phyloP scores from a whole-genome alignment of 2,888 invertebrate genomes.

The Amiota communis region DNA sequence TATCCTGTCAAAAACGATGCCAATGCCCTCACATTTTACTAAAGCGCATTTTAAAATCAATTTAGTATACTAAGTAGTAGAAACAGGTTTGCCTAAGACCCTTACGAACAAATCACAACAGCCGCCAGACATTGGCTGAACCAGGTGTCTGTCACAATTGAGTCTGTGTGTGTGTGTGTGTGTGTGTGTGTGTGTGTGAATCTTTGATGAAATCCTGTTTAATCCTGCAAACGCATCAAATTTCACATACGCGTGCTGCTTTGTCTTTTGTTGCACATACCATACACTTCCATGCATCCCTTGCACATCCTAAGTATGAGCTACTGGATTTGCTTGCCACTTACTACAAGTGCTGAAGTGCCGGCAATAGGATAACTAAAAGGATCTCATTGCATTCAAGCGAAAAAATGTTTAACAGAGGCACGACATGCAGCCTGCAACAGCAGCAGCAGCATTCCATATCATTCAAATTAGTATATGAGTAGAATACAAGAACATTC shows the following conservation, averaged over 20 bases:
- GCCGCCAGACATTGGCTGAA: background rate
- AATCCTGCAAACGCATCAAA: conserved; percentile 30
- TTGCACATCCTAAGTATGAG: background rate
- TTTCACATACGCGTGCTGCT: conserved; percentile 27
- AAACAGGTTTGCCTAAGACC: conserved; percentile 4
- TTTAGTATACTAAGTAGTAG: background rate
- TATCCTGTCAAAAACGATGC: conserved; percentile 30
- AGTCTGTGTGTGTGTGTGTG: background rate
- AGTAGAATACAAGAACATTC: conserved; percentile 35
- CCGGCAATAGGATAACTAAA: conserved; percentile 39
- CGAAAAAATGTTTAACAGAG: conserved; percentile 41
- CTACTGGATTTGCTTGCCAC: conserved; percentile 21
- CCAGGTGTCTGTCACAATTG: conserved; percentile 51
- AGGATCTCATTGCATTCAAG: conserved; percentile 55
- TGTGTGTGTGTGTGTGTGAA: background rate
- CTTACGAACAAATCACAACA: conserved; percentile 17
- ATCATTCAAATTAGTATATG: conserved; percentile 60
- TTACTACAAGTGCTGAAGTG: conserved; percentile 31
- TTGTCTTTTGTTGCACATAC: background rate
- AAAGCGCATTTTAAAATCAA: conserved; percentile 2
- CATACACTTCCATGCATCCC: no score
- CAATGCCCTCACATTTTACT: background rate
- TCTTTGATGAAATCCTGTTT: conserved; percentile 14
- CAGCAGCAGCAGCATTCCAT: no score
- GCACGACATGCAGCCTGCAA: no score